A percentile compares a stretch with the other conserved stretches of the same genome.
phyloP scores from a whole-genome alignment of 2,113 vertebrate species.

The Calonectris borealis region DNA sequence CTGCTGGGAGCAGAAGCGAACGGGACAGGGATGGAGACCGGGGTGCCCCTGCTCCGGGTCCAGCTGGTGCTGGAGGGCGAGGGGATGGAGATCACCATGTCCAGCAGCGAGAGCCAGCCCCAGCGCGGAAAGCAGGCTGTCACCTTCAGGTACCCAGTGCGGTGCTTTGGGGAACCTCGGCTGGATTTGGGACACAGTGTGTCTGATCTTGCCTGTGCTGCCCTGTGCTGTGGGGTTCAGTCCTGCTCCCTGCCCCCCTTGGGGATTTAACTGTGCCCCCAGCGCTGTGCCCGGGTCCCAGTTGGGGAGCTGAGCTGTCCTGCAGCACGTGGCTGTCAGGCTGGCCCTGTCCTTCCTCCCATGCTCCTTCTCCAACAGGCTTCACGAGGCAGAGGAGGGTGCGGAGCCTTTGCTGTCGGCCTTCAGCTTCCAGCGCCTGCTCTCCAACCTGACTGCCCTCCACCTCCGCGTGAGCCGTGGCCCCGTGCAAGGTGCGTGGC shows the following conservation, averaged over 20 bases:
- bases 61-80: slow-evolving; percentile 82
- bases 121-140: slow-evolving; percentile 48
- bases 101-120: neutral
- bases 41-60: slow-evolving; percentile 21
- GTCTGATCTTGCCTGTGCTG: neutral
- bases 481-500: slow-evolving; percentile 73
- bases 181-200: neutral
- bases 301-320: neutral
- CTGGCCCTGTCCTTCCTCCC: neutral
- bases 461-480: slow-evolving; percentile 65
- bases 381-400: slow-evolving; percentile 79
- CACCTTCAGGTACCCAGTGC: slow-evolving; percentile 47
- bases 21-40: neutral
- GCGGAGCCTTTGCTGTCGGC: slow-evolving; percentile 52
- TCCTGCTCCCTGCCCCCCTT: fast-evolving
- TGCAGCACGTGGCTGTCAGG: neutral
- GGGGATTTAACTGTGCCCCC: neutral
- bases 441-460: slow-evolving; percentile 83
- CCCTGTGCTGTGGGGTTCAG: neutral
- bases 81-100: slow-evolving; percentile 67
- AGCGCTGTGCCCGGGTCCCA: fast-evolving
- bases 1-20: slow-evolving; percentile 71
- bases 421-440: slow-evolving; percentile 84
- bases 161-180: fast-evolving
- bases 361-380: slow-evolving; percentile 52